A percentile compares a stretch with the other conserved stretches of the same genome.
These are phyloP conservation scores for Tursiops truncatus DNA, from an alignment of 2,113 vertebrate species.

Conservation along the genomic window DNA sequence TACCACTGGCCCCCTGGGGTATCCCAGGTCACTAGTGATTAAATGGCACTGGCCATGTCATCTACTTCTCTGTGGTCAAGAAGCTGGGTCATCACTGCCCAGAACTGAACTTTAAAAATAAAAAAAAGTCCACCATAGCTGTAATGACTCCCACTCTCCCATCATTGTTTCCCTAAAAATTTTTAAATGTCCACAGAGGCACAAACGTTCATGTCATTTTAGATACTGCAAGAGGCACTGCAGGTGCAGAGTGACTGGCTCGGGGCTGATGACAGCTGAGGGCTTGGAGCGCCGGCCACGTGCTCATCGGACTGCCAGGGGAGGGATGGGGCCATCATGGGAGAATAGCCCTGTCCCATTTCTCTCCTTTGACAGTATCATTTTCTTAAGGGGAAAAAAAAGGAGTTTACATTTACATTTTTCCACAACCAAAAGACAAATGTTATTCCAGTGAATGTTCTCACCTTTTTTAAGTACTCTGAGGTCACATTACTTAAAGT, in stretches of 20 bases:
- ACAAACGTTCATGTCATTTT: neutral
- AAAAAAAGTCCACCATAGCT: neutral
- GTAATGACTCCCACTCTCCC: neutral
- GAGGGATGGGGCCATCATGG: rapidly evolving
- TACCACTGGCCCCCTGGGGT: neutral
- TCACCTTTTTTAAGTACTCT: neutral
- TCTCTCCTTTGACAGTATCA: neutral
- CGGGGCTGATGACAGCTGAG: rapidly evolving
- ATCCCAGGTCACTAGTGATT: neutral
- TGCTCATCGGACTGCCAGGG: neutral
- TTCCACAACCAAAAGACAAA: neutral
- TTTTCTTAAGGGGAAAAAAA: neutral
- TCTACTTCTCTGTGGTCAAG: rapidly evolving
- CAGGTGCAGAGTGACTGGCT: no score
- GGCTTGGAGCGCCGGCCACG: rapidly evolving
- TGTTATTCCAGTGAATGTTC: neutral
- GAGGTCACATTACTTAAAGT: neutral
- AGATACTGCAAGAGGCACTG: neutral
- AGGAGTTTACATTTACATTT: neutral
- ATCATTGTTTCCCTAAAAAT: neutral
- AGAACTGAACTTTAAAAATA: neutral
- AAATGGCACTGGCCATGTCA: neutral
- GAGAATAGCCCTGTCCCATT: neutral
- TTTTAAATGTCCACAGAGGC: neutral
- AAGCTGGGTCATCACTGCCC: no score